Base-by-base conservation (phyloP, 1,140 invertebrate species). In the Brachionus sp. region DNA sequence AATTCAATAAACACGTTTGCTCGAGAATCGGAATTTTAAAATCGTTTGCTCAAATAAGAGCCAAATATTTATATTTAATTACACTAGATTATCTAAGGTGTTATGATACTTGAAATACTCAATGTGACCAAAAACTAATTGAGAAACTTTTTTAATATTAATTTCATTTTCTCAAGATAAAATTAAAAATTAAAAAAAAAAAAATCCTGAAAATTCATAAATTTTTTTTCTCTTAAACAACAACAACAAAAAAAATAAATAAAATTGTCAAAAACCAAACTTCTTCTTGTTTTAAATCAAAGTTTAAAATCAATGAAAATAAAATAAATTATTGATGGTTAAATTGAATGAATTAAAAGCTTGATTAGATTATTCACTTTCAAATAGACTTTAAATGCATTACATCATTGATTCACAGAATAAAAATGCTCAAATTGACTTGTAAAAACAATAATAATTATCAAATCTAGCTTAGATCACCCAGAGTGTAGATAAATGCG, bases 41-140 rank as follows among this genome's bases (percentile, higher is more conserved):
- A 46, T 75, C 16, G 44, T 75, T 75, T 75, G 25, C 70, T 75
- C 70, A 75, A 75, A 75, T 75, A 75, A 75, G 29, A 66, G 64
- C 68, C 9, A 44, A 75, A 75, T 75, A 75, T 75, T 75, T 75
- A 75, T 19, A 73, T 73, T 42, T 23, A 73, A 39, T 73, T 73
- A 42, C 64, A 66, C 64, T 66, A 66, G 64, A 66, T 66, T 66
- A 66, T 66, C 64, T 66, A 66, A 57, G 16, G 50, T 57, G 50
- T 57, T 57, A 57, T 57, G 19, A 57, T 57, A 57, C 50, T 57
- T 57, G 19, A 57, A 9, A 57, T 25, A 57, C 50, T 57, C 50
- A 19, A 19, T 7, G 19, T 23, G 19, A 57, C 7, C 9, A 57
- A 57, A 29, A 29, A 29, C 29, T 29, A 2, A 29, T 29, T 29